Percentiles rank a stretch among this genome's conserved stretches.
phyloP scores from a whole-genome alignment of 2,888 invertebrate genomes.

The Aspidiotus rigidus region DNA sequence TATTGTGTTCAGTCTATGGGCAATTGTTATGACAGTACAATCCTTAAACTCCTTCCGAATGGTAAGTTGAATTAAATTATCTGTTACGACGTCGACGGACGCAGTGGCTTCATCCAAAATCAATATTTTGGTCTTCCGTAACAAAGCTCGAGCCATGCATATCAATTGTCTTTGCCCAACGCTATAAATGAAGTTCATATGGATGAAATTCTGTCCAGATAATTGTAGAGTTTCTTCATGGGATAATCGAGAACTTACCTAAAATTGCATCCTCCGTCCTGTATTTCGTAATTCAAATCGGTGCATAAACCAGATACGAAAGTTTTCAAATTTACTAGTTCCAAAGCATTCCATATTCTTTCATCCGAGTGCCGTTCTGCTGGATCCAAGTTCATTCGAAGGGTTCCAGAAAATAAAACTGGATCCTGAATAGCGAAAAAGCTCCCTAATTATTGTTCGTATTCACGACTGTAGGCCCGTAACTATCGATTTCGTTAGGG shows the following conservation, averaged over 20 bases:
- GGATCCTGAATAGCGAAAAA: conserved; percentile 60
- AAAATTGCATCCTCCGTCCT: conserved; percentile 83
- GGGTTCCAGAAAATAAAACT: conserved; percentile 82
- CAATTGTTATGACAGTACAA: conserved; percentile 84
- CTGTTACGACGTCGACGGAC: conserved; percentile 83
- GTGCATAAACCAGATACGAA: conserved; percentile 69
- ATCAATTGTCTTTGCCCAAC: conserved; percentile 84
- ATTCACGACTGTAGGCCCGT: too few species aligned
- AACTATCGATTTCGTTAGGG: too few species aligned
- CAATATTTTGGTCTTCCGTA: conserved; percentile 75
- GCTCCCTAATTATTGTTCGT: too few species aligned
- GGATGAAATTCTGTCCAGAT: too few species aligned
- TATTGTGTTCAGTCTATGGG: conserved; percentile 86
- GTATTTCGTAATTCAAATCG: conserved; percentile 71
- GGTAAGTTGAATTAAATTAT: conserved; percentile 80
- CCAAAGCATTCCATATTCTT: conserved; percentile 77
- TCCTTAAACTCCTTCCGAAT: conserved; percentile 76
- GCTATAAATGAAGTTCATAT: conserved; percentile 47
- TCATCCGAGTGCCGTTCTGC: conserved; percentile 68
- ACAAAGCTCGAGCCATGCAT: conserved; percentile 72
- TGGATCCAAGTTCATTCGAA: conserved; percentile 88
- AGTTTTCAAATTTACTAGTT: conserved; percentile 77
- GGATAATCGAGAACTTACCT: conserved; percentile 37
- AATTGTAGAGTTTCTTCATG: too few species aligned
- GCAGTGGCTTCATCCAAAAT: conserved; percentile 84